Percentiles rank a stretch among this genome's conserved stretches.
phyloP scores from a whole-genome alignment of 2,113 vertebrate genomes.

The Lophotis ruficrista region DNA sequence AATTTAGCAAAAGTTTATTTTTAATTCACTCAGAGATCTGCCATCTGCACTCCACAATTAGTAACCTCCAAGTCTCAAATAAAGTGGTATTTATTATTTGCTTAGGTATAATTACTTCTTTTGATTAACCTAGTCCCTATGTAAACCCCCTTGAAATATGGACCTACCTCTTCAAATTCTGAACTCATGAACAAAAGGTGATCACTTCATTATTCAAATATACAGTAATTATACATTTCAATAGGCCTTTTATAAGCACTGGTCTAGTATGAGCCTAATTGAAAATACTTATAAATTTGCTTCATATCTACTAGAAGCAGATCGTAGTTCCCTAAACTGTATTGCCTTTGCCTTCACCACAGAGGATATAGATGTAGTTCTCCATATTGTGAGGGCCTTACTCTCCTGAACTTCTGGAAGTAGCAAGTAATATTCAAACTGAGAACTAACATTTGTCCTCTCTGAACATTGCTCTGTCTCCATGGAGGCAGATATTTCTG shows the following conservation, averaged over 20 bases:
- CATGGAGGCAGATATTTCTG: constrained; percentile 67
- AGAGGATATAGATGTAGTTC: neutral
- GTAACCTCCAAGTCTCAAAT: neutral
- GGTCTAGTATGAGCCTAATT: neutral
- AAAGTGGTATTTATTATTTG: neutral
- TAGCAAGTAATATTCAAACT: neutral
- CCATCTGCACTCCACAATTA: neutral
- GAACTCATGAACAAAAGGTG: neutral
- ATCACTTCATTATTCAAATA: neutral
- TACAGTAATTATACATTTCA: neutral
- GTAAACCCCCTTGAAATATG: neutral
- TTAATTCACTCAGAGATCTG: neutral
- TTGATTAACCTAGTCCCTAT: neutral
- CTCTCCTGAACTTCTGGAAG: neutral
- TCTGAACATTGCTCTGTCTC: constrained; percentile 13
- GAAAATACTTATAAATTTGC: neutral
- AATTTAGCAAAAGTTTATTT: neutral
- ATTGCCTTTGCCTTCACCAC: neutral
- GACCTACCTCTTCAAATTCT: neutral
- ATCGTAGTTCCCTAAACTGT: neutral
- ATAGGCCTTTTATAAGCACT: neutral
- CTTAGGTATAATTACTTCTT: neutral
- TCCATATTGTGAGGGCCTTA: neutral
- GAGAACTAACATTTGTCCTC: constrained; percentile 40
- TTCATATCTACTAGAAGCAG: neutral